Evolutionary conservation across 2,888 invertebrate genomes (phyloP), one percentile per base, ranked within the genome.

Genomic region (Rhingia rostrata): DNA sequence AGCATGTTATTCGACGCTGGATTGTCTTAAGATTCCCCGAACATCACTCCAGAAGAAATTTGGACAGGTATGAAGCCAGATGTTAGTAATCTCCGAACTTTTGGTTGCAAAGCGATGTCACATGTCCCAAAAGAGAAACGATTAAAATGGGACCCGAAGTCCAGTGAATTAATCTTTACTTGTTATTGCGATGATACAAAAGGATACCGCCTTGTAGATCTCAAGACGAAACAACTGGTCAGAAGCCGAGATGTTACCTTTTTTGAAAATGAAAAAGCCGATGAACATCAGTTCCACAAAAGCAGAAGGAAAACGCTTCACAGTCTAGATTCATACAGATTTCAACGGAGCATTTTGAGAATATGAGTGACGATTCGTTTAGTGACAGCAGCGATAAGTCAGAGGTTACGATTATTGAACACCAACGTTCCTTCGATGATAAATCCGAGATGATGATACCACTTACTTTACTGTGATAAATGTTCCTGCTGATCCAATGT

Each of bases 101-200:
- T 54, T 12, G 54, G 54, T 37, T 54, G 54, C 54, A 54, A 35
- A 12, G 54, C 54, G 7, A 54, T 60, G 43, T 30, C 58, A 60
- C 58, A 60, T 60, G 32, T 60, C 30, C 58, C 58, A 32, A 60
- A 60, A 60, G 43, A 58, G 58, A 58, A 58, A 6, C 39, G 58
- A 41, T 39, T 58, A 10, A 58, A 60, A 60, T 60, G 60, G 60
- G 60, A 60, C 43, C 60, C 60, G 43, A 60, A 60, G 10, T 60
- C 60, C n/a, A 22, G 30, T 39, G 43, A 60, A 39, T 10, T 60
- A 6, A 60, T 60, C n/a, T 60, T 60, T 5, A 32, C 43, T 30
- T 41, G 43, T n/a, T 60, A 60, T n/a, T 60, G 45, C 33, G 60
- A 60, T 7, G 60, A 60, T 14, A 43, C 43, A 10, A 60, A 60